Evolutionary conservation across 2,888 invertebrate species (phyloP).

Genomic region (Timema cristinae): DNA sequence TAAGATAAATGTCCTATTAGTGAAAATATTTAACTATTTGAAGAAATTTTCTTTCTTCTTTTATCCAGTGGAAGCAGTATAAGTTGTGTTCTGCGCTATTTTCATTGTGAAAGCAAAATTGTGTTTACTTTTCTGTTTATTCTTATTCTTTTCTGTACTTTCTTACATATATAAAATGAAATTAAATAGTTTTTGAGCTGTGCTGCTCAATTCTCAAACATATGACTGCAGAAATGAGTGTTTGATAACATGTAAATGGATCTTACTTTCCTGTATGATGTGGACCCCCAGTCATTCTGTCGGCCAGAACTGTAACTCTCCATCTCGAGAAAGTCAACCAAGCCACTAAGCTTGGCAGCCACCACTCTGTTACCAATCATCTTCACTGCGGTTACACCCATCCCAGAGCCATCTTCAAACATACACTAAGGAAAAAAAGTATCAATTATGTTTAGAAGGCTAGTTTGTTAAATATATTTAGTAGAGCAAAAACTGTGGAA

Average conservation of each 20-base stretch:
- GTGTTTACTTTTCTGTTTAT: too few relatives aligned
- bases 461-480: not conserved
- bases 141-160: too few relatives aligned
- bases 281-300: slow-evolving; percentile 77
- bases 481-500: not conserved
- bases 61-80: too few relatives aligned
- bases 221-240: too few relatives aligned
- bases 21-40: not conserved
- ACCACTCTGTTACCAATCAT: slow-evolving; percentile 70
- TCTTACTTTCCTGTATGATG: slow-evolving; percentile 66
- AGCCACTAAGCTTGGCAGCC: slow-evolving; percentile 78
- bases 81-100: too few relatives aligned
- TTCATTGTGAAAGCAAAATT: too few relatives aligned
- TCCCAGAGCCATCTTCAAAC: slow-evolving; percentile 66
- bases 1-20: too few relatives aligned
- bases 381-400: slow-evolving; percentile 77
- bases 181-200: too few relatives aligned
- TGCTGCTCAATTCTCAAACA: too few relatives aligned
- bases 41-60: too few relatives aligned
- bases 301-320: slow-evolving; percentile 72
- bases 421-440: slow-evolving; percentile 52
- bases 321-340: slow-evolving; percentile 77
- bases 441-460: not conserved
- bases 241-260: too few relatives aligned
- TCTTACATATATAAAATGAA: too few relatives aligned